phyloP scores from a whole-genome alignment of 2,113 vertebrate genomes.

The Coryphaenoides rupestris region DNA sequence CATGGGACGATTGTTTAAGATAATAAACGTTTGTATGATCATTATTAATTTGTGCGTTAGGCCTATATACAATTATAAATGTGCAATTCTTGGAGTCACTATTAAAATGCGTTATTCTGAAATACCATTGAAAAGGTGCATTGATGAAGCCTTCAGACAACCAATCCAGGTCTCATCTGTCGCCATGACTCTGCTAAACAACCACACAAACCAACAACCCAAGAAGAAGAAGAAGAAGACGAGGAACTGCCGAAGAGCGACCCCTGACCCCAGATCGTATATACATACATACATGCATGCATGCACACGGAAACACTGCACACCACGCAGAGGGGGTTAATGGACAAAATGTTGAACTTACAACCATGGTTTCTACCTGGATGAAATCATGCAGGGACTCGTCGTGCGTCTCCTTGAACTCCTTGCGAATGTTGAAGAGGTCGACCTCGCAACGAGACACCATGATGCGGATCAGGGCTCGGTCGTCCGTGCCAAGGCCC shows the following conservation, averaged over 20 bases:
- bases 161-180: background rate
- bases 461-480: constrained; percentile 91
- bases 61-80: too few relatives aligned
- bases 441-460: constrained; percentile 90
- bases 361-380: constrained; percentile 81
- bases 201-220: background rate
- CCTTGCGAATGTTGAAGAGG: constrained; percentile 87
- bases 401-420: constrained; percentile 89
- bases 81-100: too few relatives aligned
- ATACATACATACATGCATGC: background rate
- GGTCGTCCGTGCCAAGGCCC: constrained; percentile 93
- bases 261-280: background rate
- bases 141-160: too few relatives aligned
- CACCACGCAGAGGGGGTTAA: constrained; percentile 33
- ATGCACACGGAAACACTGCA: constrained; percentile 22
- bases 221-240: background rate
- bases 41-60: too few relatives aligned
- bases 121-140: too few relatives aligned
- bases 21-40: too few relatives aligned
- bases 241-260: background rate
- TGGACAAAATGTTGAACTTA: constrained; percentile 60
- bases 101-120: too few relatives aligned
- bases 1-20: too few relatives aligned
- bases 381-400: constrained; percentile 87
- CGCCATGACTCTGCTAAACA: background rate